Evolutionary conservation across 2,888 invertebrate species (phyloP).

Genomic region (Eremobia ochroleuca): DNA sequence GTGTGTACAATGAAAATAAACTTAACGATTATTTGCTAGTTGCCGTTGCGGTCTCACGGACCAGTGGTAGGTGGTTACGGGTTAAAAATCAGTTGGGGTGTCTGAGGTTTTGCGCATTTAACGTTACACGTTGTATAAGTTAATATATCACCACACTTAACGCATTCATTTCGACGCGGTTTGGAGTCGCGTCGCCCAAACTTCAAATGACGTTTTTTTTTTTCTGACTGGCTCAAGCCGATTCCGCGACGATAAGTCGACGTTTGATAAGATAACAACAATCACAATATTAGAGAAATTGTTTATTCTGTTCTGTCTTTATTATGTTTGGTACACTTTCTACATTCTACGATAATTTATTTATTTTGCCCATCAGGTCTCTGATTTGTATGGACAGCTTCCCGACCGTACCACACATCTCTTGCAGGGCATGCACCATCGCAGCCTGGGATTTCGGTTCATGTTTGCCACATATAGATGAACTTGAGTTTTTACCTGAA

Average conservation of each 20-base stretch:
- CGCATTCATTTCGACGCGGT: too few relatives aligned
- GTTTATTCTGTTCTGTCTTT: constrained; percentile 13
- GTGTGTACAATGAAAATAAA: too few relatives aligned
- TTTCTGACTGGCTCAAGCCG: not conserved
- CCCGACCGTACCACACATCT: constrained; percentile 54
- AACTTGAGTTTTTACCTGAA: not conserved
- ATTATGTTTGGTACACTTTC: not conserved
- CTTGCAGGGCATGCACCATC: constrained; percentile 35
- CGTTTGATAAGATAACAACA: not conserved
- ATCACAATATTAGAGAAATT: not conserved
- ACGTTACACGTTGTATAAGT: too few relatives aligned
- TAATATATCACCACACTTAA: too few relatives aligned
- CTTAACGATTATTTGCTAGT: too few relatives aligned
- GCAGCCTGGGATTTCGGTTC: not conserved
- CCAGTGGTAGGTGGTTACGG: too few relatives aligned
- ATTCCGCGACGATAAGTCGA: not conserved
- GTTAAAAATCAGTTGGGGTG: too few relatives aligned
- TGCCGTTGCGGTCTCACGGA: too few relatives aligned
- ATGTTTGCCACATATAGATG: not conserved
- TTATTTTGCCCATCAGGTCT: constrained; percentile 41
- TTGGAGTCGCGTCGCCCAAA: not conserved
- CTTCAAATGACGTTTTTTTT: not conserved
- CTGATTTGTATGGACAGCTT: constrained; percentile 37
- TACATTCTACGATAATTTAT: constrained; percentile 20
- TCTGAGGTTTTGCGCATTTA: too few relatives aligned